Evolutionary conservation across 2,797 vertebrate species (phyloP).

Genomic region (Poeciliopsis infans): DNA sequence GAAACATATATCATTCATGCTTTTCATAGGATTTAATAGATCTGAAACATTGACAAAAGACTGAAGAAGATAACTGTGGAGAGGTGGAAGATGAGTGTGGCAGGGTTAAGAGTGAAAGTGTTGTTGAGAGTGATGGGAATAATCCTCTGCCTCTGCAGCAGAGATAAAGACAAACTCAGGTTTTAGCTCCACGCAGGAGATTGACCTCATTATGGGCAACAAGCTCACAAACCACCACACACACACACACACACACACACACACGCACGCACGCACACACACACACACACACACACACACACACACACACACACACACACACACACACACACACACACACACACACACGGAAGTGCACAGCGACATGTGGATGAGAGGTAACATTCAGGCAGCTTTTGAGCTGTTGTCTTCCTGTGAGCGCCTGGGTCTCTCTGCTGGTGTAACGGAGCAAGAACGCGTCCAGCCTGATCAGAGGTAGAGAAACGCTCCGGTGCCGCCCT

Average conservation of each 20-base stretch:
- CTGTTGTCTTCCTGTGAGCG: constrained; percentile 46
- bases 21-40: neutral
- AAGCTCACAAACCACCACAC: constrained; percentile 39
- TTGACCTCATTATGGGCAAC: constrained; percentile 74
- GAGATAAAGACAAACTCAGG: constrained; percentile 74
- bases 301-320: no score
- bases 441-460: constrained; percentile 88
- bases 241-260: constrained; percentile 1
- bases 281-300: no score
- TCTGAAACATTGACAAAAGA: neutral
- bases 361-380: constrained; percentile 28
- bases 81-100: constrained; percentile 13
- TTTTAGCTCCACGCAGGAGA: constrained; percentile 70
- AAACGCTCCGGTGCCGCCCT: constrained; percentile 71
- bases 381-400: constrained; percentile 34
- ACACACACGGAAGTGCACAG: neutral
- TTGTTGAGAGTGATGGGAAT: constrained; percentile 63
- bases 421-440: constrained; percentile 57
- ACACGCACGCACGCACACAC: no score
- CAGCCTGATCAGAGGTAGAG: constrained; percentile 87
- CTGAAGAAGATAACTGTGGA: neutral
- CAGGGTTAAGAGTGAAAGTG: constrained; percentile 45
- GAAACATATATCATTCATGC: neutral
- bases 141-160: constrained; percentile 71
- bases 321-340: neutral